These are phyloP conservation scores for Acanthis flammea DNA, from an alignment of 2,797 vertebrate species.

Conservation along the genomic window DNA sequence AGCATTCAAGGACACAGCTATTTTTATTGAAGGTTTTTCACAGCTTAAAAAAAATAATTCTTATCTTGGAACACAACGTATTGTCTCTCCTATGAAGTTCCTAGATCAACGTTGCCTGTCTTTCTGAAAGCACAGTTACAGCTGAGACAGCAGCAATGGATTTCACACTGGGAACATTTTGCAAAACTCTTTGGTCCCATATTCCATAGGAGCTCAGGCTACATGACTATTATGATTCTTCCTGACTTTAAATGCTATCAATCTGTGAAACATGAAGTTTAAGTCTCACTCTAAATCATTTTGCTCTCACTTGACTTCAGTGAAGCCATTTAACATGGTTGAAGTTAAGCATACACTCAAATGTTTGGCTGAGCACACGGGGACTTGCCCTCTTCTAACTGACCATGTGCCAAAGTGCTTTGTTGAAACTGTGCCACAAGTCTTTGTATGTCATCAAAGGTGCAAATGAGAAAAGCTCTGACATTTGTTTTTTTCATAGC, in stretches of 20 bases:
- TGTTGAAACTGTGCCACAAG: background rate
- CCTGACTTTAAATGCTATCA: background rate
- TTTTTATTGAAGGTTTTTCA: background rate
- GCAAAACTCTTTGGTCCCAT: background rate
- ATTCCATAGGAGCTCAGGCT: background rate
- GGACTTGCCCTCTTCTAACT: background rate
- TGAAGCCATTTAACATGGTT: background rate
- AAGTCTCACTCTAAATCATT: background rate
- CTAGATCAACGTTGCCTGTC: background rate
- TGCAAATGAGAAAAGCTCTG: background rate
- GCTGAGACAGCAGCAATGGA: background rate
- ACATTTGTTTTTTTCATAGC: background rate
- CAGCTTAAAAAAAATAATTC: background rate
- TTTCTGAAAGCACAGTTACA: background rate
- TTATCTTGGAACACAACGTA: background rate
- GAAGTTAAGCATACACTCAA: background rate
- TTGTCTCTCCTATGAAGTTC: background rate
- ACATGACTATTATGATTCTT: background rate
- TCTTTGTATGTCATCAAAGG: background rate
- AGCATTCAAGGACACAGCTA: background rate
- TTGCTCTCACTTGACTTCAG: background rate
- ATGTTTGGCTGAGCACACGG: background rate
- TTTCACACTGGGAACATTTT: background rate
- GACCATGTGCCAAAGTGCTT: background rate
- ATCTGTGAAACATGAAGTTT: background rate